Evolutionary conservation across 1,140 invertebrate genomes (phyloP), one percentile per base, ranked within the genome.

Genomic region (Papilio glaucus): DNA sequence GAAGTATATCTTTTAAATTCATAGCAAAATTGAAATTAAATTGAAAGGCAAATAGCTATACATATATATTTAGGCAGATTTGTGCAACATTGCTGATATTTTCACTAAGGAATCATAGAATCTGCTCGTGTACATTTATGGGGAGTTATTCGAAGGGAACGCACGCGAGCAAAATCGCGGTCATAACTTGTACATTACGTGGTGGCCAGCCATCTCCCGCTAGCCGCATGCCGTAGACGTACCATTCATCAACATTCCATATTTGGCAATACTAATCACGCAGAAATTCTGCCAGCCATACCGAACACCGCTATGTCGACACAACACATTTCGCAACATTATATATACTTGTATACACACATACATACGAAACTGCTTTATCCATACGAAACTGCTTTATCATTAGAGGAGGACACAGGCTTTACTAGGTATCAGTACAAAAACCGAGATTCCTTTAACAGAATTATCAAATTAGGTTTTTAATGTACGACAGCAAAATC

Each of bases 231-330:
- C 63, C 18, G 39, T 67, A 67, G 63, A 9, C 41, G n/a, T 42
- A 67, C 63, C 49, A 80, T 84, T 84, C 79, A 84, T 84, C 80
- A 82, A 84, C 73, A 82, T 67, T 75, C 76, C 80, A 68, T 82
- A 80, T 76, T 78, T 67, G 77, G 76, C 57, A 9, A 63, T 42
- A 72, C 72, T 75, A 75, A 74, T 57, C 38, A 37, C 60, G 73
- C 70, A 81, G 73, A 82, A 82, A 82, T 79, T 78, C 75, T 74
- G 78, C 77, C 65, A 15, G 45, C 71, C 71, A 79, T 80, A 75
- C 73, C 67, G n/a, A 75, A 77, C 74, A 67, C 72, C 74, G 75
- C 74, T 78, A 79, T 79, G 76, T 82, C 70, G 74, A 77, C 73
- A 72, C 49, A 73, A 73, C 74, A 78, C 78, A 80, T 84, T 81